Evolutionary conservation across 92 coral and sea anemone species (phyloP), one percentile per base, ranked within the genome.

Genomic region (Parazoanthus swiftii): DNA sequence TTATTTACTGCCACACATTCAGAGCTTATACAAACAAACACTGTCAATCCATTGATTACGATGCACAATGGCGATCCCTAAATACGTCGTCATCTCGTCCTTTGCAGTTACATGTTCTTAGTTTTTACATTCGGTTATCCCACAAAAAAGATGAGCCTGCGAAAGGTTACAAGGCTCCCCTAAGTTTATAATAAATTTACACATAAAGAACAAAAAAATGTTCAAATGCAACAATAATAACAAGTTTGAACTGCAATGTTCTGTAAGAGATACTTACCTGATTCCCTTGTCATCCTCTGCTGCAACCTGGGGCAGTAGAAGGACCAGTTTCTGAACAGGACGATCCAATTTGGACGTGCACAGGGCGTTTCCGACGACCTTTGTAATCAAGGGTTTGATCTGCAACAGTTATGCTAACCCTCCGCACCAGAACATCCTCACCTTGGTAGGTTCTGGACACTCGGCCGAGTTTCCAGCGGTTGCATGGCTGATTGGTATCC

Each of bases 271-370:
- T 8, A 8, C 51, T 46, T 46, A 46, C 7, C 51, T 8, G 20
- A 58, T 13, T 58, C 65, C 65, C 65, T 58, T 1, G 38, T 74
- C 44, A 33, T 39, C 37, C 44, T 74, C 39, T 72, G 1, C 36
- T 39, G 77, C 36, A 37, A 48, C 89, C 20, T 74, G 67, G 72
- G 89, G 73, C 48, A 86, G 73, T 39, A 86, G 89, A 44, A 86
- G 75, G 3, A 86, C 89, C 82, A 86, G 75, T 77, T 86, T 86
- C 81, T 86, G 84, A 4, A 86, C 63, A 13, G 89, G 89, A 42
- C 77, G 89, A 33, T 86, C 84, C 70, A 86, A 54, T n/a, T 76
- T 73, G 2, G 84, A 77, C 39, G n/a, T n/a, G n/a, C n/a, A 86
- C 51, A 15, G 74, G 89, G 72, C 89, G 68, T 11, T 7, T 75